These are phyloP conservation scores for Scelioninae gen. 1 DNA, from an alignment of 2,888 invertebrate genomes.

Conservation along the genomic window DNA sequence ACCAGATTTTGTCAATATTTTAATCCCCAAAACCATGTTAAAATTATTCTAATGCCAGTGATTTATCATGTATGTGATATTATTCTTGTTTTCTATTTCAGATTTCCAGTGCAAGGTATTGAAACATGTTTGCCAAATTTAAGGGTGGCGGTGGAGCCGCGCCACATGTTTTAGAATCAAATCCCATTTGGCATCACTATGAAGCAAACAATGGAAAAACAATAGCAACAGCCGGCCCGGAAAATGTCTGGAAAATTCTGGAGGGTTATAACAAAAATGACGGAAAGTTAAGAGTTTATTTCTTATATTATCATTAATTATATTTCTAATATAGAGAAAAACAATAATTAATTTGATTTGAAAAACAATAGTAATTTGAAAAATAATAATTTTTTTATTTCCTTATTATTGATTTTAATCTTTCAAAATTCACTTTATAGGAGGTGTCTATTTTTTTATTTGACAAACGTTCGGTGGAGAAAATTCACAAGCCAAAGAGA, in stretches of 20 bases:
- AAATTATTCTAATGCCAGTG: too few species aligned
- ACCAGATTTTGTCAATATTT: too few species aligned
- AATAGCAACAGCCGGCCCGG: conserved; percentile 92
- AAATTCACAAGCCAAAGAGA: conserved; percentile 95
- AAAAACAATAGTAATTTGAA: too few species aligned
- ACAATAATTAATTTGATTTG: too few species aligned
- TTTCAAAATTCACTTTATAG: conserved; percentile 85
- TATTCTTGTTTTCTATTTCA: conserved; percentile 10
- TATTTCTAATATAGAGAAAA: too few species aligned
- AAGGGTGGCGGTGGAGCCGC: conserved; percentile 86
- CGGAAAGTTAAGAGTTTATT: conserved; percentile 95
- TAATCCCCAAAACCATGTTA: too few species aligned
- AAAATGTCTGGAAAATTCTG: conserved; percentile 95
- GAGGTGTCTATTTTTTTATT: conserved; percentile 97
- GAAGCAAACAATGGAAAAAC: conserved; percentile 90
- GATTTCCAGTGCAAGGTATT: conserved; percentile 49
- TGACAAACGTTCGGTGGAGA: conserved; percentile 96
- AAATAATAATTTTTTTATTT: too few species aligned
- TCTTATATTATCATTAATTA: too few species aligned
- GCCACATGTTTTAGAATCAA: conserved; percentile 87
- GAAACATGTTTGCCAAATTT: conserved; percentile 89
- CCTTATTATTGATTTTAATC: too few species aligned
- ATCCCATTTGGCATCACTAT: conserved; percentile 94
- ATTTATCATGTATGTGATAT: too few species aligned
- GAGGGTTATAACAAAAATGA: conserved; percentile 95